Base-by-base conservation (phyloP, 2,888 invertebrate species). In the Hemithea aestivaria region DNA sequence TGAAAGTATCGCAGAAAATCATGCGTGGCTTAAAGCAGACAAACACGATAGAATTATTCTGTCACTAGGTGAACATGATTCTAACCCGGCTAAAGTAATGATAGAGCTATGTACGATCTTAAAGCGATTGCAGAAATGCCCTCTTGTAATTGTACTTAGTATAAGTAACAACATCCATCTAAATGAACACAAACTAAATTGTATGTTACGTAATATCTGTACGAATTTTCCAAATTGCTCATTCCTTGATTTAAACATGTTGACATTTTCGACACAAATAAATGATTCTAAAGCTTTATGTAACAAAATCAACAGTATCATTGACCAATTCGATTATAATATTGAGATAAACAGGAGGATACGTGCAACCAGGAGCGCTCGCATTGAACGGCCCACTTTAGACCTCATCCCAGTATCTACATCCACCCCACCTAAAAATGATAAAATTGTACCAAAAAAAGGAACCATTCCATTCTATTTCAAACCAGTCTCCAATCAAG, bases 101-200 rank as follows among this genome's bases (percentile, higher is more conserved):
- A 27, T 27, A 1, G 27, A 27, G n/a, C 7, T 27, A 4, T n/a
- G 27, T 27, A 12, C 12, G 6, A 12, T 27, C 16, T 27, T 27
- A 7, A 27, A 27, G n/a, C 12, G n/a, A 3, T 12, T 27, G n/a
- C 1, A 12, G n/a, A 27, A 27, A 12, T 27, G 27, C 9, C 27
- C 27, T 11, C 12, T 27, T 27, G 27, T 27, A 12, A 7, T 27
- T 27, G 27, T 27, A 2, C 25, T 25, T 10, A 10, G 25, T 10
- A 6, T 25, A 25, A 25, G 7, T 29, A 33, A 24, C n/a, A 40
- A 32, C 20, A 9, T 9, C 6, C 29, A 20, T 21, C 21, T 34
- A 4, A 40, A 40, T 25, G 29, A 40, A 35, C 11, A 6, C 7
- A 35, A 27, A 12, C 20, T 35, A 3, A 40, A 40, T 16, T 30